A percentile compares a stretch with the other conserved stretches of the same genome.
Evolutionary conservation across 2,113 vertebrate genomes (phyloP).

Genomic region (Pangasianodon gigas): DNA sequence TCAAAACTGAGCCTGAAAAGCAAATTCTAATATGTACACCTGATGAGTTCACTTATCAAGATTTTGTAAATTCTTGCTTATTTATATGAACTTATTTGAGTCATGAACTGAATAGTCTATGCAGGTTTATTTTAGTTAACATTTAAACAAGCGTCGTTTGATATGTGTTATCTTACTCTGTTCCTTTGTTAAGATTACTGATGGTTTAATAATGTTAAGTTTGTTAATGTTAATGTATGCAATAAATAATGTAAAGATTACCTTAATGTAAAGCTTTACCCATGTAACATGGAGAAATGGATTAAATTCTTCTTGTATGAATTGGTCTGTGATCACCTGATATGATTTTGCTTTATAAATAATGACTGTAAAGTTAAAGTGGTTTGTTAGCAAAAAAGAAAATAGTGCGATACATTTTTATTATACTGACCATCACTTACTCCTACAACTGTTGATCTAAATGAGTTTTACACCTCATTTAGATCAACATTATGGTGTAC

Average conservation of each 20-base stretch:
- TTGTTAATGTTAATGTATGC: not conserved
- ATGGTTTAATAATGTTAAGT: not conserved
- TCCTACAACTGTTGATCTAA: not conserved
- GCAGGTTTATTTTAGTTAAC: not conserved
- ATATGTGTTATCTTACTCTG: no score
- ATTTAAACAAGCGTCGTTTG: no score
- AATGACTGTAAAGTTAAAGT: not conserved
- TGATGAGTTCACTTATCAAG: not conserved
- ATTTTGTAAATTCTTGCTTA: not conserved
- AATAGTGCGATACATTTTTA: not conserved
- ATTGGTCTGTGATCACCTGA: not conserved
- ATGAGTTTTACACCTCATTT: no score
- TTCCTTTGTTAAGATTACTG: no score
- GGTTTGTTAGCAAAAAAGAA: not conserved
- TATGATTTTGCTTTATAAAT: not conserved
- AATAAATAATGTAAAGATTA: no score
- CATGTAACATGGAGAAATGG: not conserved
- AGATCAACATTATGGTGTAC: no score
- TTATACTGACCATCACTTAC: not conserved
- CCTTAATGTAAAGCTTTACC: not conserved
- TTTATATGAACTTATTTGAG: not conserved
- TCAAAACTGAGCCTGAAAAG: not conserved
- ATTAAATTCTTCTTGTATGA: not conserved
- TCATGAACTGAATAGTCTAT: not conserved
- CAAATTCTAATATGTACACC: not conserved